Percentiles rank a stretch among this genome's conserved stretches.
Conservation (phyloP, 2,797 vertebrate species). For the Gobio occitaniae region DNA sequence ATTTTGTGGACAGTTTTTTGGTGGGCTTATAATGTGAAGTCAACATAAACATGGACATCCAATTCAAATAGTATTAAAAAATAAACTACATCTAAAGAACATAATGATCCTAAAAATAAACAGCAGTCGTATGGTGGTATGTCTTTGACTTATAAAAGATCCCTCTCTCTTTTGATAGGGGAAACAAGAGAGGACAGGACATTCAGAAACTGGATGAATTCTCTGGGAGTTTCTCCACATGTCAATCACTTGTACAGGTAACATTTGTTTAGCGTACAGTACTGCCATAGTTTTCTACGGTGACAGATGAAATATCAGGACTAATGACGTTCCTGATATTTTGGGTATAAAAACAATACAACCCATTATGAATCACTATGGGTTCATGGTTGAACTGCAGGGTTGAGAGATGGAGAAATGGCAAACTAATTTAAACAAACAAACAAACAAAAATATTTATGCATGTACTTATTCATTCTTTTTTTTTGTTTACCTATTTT, state of each 20-base stretch:
- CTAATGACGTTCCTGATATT: too few species aligned
- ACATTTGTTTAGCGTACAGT: background rate
- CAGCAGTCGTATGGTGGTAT: background rate
- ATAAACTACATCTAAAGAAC: background rate
- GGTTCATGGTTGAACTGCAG: background rate
- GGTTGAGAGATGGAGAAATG: background rate
- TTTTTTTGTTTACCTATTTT: background rate
- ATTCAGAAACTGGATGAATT: slow-evolving; percentile 99
- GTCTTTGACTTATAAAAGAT: background rate
- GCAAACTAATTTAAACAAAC: background rate
- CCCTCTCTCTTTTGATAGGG: slow-evolving; percentile 73
- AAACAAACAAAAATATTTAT: background rate
- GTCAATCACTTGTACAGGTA: slow-evolving; percentile 96
- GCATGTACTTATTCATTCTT: background rate
- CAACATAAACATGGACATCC: background rate
- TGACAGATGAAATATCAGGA: background rate
- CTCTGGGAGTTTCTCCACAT: slow-evolving; percentile 89
- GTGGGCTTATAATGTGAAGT: background rate
- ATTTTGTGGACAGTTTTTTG: background rate
- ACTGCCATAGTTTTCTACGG: background rate
- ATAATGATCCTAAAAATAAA: background rate
- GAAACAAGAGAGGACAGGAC: slow-evolving; percentile 94
- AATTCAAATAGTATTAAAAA: background rate
- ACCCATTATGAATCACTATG: background rate
- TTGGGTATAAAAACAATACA: background rate